Conservation (phyloP, 2,113 vertebrate genomes). For the Indri indri region DNA sequence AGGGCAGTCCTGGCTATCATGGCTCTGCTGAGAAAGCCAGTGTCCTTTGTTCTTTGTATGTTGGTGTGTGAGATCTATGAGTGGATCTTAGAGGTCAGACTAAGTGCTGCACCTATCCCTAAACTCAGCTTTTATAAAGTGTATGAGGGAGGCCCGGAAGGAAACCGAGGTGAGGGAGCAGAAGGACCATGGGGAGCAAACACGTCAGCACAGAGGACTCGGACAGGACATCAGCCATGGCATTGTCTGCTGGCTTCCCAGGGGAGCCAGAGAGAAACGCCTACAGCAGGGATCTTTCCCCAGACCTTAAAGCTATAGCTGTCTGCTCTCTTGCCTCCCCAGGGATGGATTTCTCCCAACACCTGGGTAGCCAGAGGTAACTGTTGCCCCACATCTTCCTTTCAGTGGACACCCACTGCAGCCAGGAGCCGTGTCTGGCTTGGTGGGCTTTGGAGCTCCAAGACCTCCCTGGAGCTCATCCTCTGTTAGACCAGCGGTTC, state of each 20-base stretch:
- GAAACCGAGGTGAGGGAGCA: neutral
- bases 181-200: neutral
- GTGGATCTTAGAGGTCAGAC: neutral
- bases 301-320: neutral
- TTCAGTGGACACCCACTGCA: neutral
- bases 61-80: neutral
- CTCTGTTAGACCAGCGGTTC: neutral
- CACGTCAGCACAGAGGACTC: neutral
- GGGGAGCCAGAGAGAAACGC: neutral
- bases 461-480: neutral
- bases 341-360: neutral
- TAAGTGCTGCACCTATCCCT: too few species aligned
- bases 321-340: neutral
- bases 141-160: neutral
- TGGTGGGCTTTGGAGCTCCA: neutral
- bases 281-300: neutral
- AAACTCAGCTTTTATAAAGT: neutral
- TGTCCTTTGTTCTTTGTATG: neutral
- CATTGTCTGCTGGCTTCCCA: neutral
- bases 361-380: neutral
- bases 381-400: fast-evolving
- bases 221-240: fast-evolving
- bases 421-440: fast-evolving
- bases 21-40: neutral
- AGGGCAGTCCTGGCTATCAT: neutral